Evolutionary conservation across 2,797 vertebrate species (phyloP), one percentile per base, ranked within the genome.

Genomic region (Martes flavigula): DNA sequence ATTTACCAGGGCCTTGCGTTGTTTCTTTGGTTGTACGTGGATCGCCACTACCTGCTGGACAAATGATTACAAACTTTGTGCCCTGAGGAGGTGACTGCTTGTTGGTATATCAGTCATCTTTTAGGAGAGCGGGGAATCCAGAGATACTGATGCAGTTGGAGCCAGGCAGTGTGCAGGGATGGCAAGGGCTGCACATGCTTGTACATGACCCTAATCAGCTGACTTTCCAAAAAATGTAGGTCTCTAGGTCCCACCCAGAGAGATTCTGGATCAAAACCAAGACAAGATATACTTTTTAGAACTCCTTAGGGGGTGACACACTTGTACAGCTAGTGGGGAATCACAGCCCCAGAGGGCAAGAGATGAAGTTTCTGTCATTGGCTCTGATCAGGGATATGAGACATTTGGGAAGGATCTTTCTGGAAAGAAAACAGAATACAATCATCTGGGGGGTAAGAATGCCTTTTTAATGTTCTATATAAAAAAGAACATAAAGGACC

Each of bases 341-440:
- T 91, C 64, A 64, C 25, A 94, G 7, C n/a, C 7, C 17, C 48
- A 46, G 7, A 43, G 8, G 43, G 54, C 4, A 90, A 54, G 32
- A 27, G 32, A 62, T 79, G 51, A 78, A 48, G 51, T 88, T 87
- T 60, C 14, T 97, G 27, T 90, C n/a, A 72, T 35, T 84, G 48
- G 5, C 68, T 95, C 21, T 30, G 4, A 93, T 40, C 46, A 87
- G 10, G 38, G 27, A 51, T 62, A 46, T 40, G 35, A 72, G 35
- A 46, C 79, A n/a, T 94, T 94, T 96, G n/a, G 40, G 23, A 48
- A 87, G 86, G 1, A 58, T 48, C 38, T 89, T 89, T 96, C 30
- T 51, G 81, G 35, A 86, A 94, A 94, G 64, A 88, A 90, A 89
- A 4, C 40, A 91, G 93, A 70, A 56, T 89, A 81, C 85, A 88